phyloP scores from a whole-genome alignment of 2,797 vertebrate species.

The Rhinatrema bivittatum region DNA sequence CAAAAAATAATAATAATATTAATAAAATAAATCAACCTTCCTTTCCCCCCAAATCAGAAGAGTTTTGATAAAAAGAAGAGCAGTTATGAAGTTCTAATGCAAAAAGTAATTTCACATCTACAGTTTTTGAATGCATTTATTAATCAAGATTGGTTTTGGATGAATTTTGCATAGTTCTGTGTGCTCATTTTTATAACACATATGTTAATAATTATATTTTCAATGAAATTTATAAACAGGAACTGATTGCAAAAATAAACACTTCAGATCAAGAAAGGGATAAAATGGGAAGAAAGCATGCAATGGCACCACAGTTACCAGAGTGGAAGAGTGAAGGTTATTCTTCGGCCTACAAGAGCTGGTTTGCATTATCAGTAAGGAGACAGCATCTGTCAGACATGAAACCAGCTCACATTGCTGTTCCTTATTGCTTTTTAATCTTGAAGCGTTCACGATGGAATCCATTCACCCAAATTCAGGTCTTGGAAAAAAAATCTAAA shows the following conservation, averaged over 20 bases:
- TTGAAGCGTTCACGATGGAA: too few species aligned
- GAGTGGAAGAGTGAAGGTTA: too few species aligned
- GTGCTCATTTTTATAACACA: background rate
- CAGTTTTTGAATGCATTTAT: background rate
- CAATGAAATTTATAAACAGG: background rate
- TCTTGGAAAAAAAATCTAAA: too few species aligned
- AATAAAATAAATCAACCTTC: too few species aligned
- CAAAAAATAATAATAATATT: too few species aligned
- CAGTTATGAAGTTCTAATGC: too few species aligned
- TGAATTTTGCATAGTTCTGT: background rate
- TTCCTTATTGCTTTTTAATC: background rate
- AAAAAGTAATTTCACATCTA: too few species aligned
- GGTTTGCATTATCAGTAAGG: background rate
- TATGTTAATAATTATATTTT: conserved; percentile 5
- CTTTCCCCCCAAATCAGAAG: too few species aligned
- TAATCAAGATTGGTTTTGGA: background rate
- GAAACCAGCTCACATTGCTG: background rate
- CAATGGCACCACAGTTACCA: too few species aligned
- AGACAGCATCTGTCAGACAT: fast-evolving
- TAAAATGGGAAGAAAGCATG: background rate
- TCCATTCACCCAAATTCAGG: too few species aligned
- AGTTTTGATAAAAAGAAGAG: too few species aligned
- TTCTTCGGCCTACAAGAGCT: too few species aligned
- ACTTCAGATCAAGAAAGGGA: background rate
- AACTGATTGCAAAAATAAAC: conserved; percentile 5